These are phyloP conservation scores for Limnothrissa miodon DNA, from an alignment of 2,113 vertebrate genomes.

Conservation along the genomic window DNA sequence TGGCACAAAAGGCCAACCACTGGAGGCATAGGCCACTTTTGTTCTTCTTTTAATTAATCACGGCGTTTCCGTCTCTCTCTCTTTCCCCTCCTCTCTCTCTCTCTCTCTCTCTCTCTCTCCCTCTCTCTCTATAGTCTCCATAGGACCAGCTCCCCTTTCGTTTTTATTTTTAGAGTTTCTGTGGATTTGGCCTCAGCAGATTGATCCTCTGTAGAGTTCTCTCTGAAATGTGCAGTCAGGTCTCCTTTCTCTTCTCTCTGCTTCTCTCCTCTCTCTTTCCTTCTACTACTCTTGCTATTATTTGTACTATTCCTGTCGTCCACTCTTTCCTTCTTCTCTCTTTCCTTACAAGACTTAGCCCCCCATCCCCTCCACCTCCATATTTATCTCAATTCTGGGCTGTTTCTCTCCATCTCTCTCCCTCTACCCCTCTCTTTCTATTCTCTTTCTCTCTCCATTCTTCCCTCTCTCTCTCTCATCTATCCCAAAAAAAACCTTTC, in stretches of 20 bases:
- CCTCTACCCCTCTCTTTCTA: neutral
- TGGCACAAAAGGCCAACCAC: constrained; percentile 16
- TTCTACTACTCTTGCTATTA: neutral
- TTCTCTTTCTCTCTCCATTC: neutral
- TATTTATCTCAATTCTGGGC: neutral
- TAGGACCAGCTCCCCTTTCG: neutral
- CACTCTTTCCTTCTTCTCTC: neutral
- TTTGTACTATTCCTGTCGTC: neutral
- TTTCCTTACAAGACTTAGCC: neutral
- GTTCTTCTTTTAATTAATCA: constrained; percentile 9
- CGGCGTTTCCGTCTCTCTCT: neutral
- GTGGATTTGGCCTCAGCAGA: neutral
- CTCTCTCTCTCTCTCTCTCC: neutral
- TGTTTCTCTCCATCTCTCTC: too few species aligned
- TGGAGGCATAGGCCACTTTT: constrained; percentile 24
- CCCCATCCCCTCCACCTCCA: neutral
- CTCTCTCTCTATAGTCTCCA: neutral
- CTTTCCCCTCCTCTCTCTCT: neutral
- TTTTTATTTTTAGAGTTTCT: constrained; percentile 1
- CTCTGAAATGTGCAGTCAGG: too few species aligned
- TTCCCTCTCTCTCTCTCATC: neutral
- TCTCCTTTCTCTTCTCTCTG: neutral
- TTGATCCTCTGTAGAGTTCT: neutral
- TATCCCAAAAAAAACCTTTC: too few species aligned
- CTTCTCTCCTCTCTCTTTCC: neutral